Base-by-base conservation (phyloP, 2,113 vertebrate species). In the Grus americana region DNA sequence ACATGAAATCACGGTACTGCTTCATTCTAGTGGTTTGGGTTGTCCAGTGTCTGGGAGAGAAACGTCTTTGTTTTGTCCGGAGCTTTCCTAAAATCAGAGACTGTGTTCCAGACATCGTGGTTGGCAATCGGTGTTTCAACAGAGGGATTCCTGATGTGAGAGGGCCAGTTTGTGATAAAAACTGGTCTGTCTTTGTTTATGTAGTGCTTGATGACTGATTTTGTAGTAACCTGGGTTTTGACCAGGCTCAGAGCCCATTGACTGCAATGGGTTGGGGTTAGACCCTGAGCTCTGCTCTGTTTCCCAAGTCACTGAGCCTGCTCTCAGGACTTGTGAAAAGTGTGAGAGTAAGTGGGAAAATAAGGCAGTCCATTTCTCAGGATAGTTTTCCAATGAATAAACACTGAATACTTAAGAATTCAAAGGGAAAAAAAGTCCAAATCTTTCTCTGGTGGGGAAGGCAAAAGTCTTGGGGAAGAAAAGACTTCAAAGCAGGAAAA, bases 51-150 rank as follows among this genome's bases (percentile, higher is more conserved):
- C 68, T 94, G 68, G 79, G 91, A 88, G 52, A 86, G 23, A 72
- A 85, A 86, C 0, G 0, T 24, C 76, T 93, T 83, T 88, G 82
- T 92, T 94, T 90, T 57, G 36, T 57, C 72, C 55, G 0, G 40
- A 81, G 47, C 21, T 80, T 86, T 90, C 86, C 83, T 92, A 93
- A 92, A 94, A 70, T 96, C 92, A 67, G 67, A 55, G 36, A 17
- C 26, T 62, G 5, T 66, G 36, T 54, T 90, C 66, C 67, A 96
- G 88, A 80, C 55, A 5, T 42, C 0, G 3, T 86, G 86, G 79
- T 86, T 88, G 80, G 54, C 58, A 83, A 46, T 1, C 0, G 0
- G 22, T 76, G 20, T 82, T 82, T 90, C 85, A 86, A 3, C 63
- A 88, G 75, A 80, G 47, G n/a, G 29, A 34, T 52, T 88, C 36